A percentile compares a stretch with the other conserved stretches of the same genome.
Evolutionary conservation across 2,888 invertebrate genomes (phyloP).

Genomic region (Hyppa rectilinea): DNA sequence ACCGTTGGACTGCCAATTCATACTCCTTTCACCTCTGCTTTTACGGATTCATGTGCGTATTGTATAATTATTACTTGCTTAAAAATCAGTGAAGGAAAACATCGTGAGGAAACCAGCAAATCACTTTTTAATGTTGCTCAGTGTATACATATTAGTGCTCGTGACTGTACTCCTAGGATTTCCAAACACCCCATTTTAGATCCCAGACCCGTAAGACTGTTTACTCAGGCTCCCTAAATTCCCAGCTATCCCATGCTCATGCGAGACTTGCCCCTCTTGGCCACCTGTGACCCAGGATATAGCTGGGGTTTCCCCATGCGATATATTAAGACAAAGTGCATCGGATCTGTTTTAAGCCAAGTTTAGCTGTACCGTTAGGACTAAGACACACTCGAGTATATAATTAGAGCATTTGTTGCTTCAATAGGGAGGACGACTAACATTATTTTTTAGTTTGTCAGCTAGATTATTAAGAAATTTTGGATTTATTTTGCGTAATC

Average conservation of each 20-base stretch:
- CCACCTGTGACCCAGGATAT: constrained; percentile 56
- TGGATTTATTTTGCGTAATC: too few relatives aligned
- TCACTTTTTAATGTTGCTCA: too few relatives aligned
- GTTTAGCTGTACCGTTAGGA: constrained; percentile 9
- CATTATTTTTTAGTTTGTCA: too few relatives aligned
- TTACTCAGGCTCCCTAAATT: constrained; percentile 47
- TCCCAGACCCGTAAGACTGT: constrained; percentile 7
- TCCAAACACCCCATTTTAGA: neutral
- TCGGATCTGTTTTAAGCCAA: constrained; percentile 29
- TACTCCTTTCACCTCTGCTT: too few relatives aligned
- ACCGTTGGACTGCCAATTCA: too few relatives aligned
- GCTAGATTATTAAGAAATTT: too few relatives aligned
- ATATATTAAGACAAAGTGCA: constrained; percentile 53
- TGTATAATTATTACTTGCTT: too few relatives aligned
- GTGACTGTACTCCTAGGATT: neutral
- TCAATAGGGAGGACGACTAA: too few relatives aligned
- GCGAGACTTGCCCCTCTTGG: constrained; percentile 18
- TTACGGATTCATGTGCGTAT: too few relatives aligned
- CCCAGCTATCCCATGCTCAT: constrained; percentile 46
- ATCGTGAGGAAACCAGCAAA: too few relatives aligned
- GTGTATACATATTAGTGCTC: too few relatives aligned
- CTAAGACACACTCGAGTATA: constrained; percentile 11
- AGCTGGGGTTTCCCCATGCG: constrained; percentile 21
- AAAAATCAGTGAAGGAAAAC: too few relatives aligned
- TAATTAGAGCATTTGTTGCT: constrained; percentile 1